Conservation (phyloP, 2,797 vertebrate species). For the Clamator glandarius region DNA sequence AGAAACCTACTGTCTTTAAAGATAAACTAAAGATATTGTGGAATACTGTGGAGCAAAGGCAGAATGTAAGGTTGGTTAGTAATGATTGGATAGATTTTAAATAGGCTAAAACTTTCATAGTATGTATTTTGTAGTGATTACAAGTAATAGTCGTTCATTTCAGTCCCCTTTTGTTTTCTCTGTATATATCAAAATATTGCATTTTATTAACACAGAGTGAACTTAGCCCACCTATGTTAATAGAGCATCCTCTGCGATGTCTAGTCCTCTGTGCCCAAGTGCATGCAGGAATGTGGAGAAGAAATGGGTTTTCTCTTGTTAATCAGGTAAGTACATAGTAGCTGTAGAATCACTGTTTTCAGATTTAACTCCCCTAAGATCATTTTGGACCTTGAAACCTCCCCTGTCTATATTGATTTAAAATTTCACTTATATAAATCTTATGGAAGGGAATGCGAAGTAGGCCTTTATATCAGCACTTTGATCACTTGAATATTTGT, state of each 20-base stretch:
- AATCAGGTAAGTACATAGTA: slow-evolving; percentile 86
- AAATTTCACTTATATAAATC: background rate
- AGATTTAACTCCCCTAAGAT: background rate
- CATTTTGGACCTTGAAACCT: background rate
- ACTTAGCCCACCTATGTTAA: slow-evolving; percentile 93
- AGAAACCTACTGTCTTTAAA: background rate
- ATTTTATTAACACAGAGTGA: slow-evolving; percentile 86
- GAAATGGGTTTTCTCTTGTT: slow-evolving; percentile 96
- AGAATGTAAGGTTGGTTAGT: background rate
- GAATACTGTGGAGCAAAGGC: background rate
- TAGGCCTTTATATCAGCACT: background rate
- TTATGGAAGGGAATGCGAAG: rapidly evolving
- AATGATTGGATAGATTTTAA: rapidly evolving
- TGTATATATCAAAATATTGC: background rate
- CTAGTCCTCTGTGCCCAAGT: slow-evolving; percentile 96
- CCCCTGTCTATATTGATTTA: background rate
- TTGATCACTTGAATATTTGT: background rate
- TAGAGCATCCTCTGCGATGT: slow-evolving; percentile 94
- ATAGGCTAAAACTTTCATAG: background rate
- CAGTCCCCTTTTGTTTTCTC: background rate
- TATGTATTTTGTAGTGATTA: background rate
- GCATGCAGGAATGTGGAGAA: slow-evolving; percentile 98
- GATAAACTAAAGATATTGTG: background rate
- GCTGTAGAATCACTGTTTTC: background rate
- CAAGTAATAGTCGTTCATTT: background rate